Evolutionary conservation across 1,140 invertebrate species (phyloP).

Genomic region (Parapsyche elsis): DNA sequence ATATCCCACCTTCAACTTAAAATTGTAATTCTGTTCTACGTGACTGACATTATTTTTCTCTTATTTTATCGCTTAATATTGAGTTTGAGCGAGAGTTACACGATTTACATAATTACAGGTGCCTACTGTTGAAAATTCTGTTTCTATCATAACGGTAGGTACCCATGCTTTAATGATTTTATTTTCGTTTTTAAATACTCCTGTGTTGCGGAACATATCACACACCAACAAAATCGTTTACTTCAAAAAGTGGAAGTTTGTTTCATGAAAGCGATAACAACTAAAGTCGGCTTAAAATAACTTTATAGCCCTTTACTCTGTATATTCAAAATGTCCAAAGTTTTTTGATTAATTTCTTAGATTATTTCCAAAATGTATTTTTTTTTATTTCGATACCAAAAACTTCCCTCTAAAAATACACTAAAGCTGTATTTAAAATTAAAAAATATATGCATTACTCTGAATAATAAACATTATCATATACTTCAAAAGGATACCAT

Average conservation of each 20-base stretch:
- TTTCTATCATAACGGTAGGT: too few relatives aligned
- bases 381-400: background rate
- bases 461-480: too few relatives aligned
- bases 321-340: conserved; percentile 40
- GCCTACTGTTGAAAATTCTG: too few relatives aligned
- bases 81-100: too few relatives aligned
- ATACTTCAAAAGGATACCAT: too few relatives aligned
- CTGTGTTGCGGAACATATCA: background rate
- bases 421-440: too few relatives aligned
- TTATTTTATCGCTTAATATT: background rate
- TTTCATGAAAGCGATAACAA: conserved; percentile 35
- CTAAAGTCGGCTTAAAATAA: conserved; percentile 31
- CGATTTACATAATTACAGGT: background rate
- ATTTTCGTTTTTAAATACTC: too few relatives aligned
- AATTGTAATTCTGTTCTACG: conserved; percentile 4
- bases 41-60: background rate
- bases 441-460: too few relatives aligned
- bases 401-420: too few relatives aligned
- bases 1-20: background rate
- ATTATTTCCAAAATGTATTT: conserved; percentile 15
- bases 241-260: conserved; percentile 34
- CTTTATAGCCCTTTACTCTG: conserved; percentile 26
- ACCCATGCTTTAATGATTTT: too few relatives aligned
- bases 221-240: conserved; percentile 11
- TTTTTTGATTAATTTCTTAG: conserved; percentile 42